Conservation (phyloP, 2,113 vertebrate genomes). For the Sprattus sprattus region DNA sequence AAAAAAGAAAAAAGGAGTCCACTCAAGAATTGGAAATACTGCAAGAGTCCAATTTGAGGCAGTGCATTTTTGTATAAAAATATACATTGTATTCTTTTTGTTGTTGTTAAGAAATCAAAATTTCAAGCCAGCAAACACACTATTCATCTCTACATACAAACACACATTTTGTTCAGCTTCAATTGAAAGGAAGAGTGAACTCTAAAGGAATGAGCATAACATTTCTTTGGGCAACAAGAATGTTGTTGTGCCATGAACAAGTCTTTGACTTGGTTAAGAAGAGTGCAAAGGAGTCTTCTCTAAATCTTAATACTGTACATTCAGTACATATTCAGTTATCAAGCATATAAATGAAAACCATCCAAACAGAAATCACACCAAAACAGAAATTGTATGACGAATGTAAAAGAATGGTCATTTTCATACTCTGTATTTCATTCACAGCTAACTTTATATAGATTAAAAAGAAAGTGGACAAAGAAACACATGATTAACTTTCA, state of each 20-base stretch:
- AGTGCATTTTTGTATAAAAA: conserved; percentile 17
- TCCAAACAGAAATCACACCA: neutral
- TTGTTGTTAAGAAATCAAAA: neutral
- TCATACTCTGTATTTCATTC: neutral
- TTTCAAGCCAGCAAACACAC: neutral
- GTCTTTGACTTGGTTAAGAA: neutral
- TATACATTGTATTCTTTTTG: neutral
- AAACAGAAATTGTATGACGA: neutral
- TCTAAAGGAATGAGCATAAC: neutral
- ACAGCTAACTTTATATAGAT: neutral
- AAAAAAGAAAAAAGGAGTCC: neutral
- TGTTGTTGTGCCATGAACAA: neutral
- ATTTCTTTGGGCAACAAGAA: neutral
- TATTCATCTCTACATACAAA: neutral
- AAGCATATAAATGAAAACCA: neutral
- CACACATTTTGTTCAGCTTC: conserved; percentile 1
- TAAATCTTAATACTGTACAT: neutral
- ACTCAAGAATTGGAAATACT: neutral
- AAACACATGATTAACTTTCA: neutral
- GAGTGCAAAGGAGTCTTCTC: neutral
- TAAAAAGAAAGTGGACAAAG: neutral
- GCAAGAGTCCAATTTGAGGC: conserved; percentile 10
- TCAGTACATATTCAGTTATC: conserved; percentile 1
- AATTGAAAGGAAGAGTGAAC: neutral
- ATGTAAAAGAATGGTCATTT: neutral